Conservation (phyloP, 2,888 invertebrate genomes). For the Sialis fuliginosa region DNA sequence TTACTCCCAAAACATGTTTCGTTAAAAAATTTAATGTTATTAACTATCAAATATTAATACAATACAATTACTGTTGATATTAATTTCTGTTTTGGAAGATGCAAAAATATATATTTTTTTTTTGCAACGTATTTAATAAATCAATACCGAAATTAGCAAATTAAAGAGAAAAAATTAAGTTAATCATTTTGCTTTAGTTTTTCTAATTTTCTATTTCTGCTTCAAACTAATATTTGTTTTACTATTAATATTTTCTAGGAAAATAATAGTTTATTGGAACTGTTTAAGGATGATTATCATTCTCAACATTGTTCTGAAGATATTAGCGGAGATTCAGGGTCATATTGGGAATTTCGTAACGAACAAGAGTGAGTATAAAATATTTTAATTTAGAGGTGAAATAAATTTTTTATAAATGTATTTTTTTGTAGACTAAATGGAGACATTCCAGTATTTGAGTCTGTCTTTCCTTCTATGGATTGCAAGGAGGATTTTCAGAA, state of each 20-base stretch:
- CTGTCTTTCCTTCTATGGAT: conserved; percentile 15
- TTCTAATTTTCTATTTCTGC: too few species aligned
- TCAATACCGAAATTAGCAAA: too few species aligned
- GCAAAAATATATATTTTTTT: too few species aligned
- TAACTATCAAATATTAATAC: too few species aligned
- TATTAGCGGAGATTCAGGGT: conserved; percentile 9
- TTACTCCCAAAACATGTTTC: too few species aligned
- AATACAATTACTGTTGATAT: too few species aligned
- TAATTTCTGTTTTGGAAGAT: too few species aligned
- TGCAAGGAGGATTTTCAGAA: conserved; percentile 29
- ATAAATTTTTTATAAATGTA: background rate
- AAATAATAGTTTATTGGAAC: background rate
- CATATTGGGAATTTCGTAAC: conserved; percentile 15
- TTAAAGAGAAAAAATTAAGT: too few species aligned
- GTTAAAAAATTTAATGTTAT: too few species aligned
- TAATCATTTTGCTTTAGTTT: too few species aligned
- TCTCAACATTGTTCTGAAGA: conserved; percentile 5
- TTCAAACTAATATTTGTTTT: too few species aligned
- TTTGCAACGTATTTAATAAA: too few species aligned
- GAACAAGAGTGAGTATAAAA: conserved; percentile 23
- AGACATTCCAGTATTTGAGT: conserved; percentile 23
- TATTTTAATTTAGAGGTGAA: background rate
- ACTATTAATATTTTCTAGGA: background rate
- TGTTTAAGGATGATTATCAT: background rate
- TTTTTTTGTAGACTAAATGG: conserved; percentile 21